phyloP scores from a whole-genome alignment of 2,888 invertebrate species.

The Aromia moschata region DNA sequence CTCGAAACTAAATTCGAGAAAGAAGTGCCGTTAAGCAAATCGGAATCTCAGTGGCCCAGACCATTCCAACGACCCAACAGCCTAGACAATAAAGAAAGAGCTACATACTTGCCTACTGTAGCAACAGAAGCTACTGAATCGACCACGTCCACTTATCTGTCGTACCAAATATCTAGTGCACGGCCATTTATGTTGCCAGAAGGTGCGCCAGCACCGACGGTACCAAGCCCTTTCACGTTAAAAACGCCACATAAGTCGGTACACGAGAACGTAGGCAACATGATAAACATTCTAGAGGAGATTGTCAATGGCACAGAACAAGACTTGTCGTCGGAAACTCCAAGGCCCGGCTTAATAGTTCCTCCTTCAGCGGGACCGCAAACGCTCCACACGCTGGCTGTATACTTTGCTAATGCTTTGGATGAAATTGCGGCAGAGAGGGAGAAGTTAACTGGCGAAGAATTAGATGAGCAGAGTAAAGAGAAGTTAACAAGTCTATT shows the following conservation, averaged over 20 bases:
- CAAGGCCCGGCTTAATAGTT: conserved; percentile 72
- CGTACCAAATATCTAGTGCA: conserved; percentile 55
- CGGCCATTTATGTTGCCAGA: conserved; percentile 53
- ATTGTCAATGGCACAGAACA: conserved; percentile 67
- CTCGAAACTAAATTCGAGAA: background rate
- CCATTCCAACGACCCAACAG: conserved; percentile 42
- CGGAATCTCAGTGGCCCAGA: conserved; percentile 37
- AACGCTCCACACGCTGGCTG: conserved; percentile 79
- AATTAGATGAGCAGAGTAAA: conserved; percentile 51
- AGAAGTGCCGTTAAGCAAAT: conserved; percentile 30
- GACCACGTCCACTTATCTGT: conserved; percentile 37
- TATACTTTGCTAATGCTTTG: conserved; percentile 80
- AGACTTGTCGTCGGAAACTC: conserved; percentile 63
- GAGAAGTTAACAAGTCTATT: conserved; percentile 70
- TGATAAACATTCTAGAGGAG: conserved; percentile 74
- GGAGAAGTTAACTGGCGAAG: conserved; percentile 44
- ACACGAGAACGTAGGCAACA: conserved; percentile 74
- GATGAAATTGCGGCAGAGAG: conserved; percentile 66
- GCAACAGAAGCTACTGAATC: no score
- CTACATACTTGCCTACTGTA: background rate
- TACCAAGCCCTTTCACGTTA: conserved; percentile 52
- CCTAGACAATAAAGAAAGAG: background rate
- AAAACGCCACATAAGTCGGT: conserved; percentile 60
- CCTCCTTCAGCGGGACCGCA: conserved; percentile 81
- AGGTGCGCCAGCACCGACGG: conserved; percentile 42